phyloP scores from a whole-genome alignment of 2,113 vertebrate species.

The human (Homo sapiens) region GRCh38 chr6:94614501-94615000 shows the following conservation, averaged over 20 bases:
- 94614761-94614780: not conserved
- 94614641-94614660: too few relatives aligned
- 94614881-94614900: not conserved
- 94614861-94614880: not conserved
- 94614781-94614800: not conserved
- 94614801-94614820: not conserved
- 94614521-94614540: too few relatives aligned
- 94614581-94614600: too few relatives aligned
- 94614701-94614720: not conserved
- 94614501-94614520: not conserved
- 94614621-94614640: too few relatives aligned
- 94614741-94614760: not conserved
- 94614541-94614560: too few relatives aligned
- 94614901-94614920: not conserved
- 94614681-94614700: not conserved
- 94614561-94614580: too few relatives aligned
- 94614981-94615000: not conserved
- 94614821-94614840: rapidly evolving
- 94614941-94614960: not conserved
- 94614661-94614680: too few relatives aligned
- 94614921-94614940: not conserved
- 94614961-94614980: not conserved
- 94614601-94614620: too few relatives aligned
- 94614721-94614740: not conserved
- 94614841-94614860: not conserved